Base-by-base conservation (phyloP, 2,888 invertebrate genomes). In the Molorchus minor region DNA sequence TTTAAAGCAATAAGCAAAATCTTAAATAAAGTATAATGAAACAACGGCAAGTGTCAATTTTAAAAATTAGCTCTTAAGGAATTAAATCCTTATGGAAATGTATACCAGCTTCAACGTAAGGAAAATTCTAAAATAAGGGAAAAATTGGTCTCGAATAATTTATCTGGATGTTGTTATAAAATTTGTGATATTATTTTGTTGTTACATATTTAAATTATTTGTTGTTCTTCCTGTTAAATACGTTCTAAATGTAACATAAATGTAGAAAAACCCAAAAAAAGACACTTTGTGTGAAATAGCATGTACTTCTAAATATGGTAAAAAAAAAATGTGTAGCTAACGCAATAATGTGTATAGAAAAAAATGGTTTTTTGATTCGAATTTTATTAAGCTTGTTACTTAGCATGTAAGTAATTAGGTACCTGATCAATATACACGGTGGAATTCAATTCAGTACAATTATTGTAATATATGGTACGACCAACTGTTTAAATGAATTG, bases 311-410 rank as follows among this genome's bases (percentile, higher is more conserved):
- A 74, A 73, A 58, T 57, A 71, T 69, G 68, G 70, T 71, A 70
- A 71, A 71, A 67, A 71, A 67, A 52, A 66, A 77, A 80, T 80
- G 81, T 81, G 81, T 81, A 81, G 81, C 79, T 80, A 66, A 80
- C 77, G 81, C 81, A 81, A 81, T 81, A 81, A 80, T 75, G 75
- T 79, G 78, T 81, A 80, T 79, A 78, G 75, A 75, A 75, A 68
- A n/a, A 67, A 67, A 68, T 41, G 58, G 40, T 62, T 65, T 62
- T 64, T 44, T 46, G 19, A 40, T 53, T 58, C 60, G 57, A 46
- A 16, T 44, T 61, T 59, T 62, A 58, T 58, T 57, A 41, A 55
- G 56, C 61, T 61, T 58, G 35, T 54, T 55, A 20, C 36, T 52
- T 54, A 55, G 58, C 44, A 53, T 33, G 45, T 56, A 41, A 21